Percentiles rank a stretch among this genome's conserved stretches.
These are phyloP conservation scores for Ciconia stormi DNA, from an alignment of 2,113 vertebrate genomes.

Conservation along the genomic window DNA sequence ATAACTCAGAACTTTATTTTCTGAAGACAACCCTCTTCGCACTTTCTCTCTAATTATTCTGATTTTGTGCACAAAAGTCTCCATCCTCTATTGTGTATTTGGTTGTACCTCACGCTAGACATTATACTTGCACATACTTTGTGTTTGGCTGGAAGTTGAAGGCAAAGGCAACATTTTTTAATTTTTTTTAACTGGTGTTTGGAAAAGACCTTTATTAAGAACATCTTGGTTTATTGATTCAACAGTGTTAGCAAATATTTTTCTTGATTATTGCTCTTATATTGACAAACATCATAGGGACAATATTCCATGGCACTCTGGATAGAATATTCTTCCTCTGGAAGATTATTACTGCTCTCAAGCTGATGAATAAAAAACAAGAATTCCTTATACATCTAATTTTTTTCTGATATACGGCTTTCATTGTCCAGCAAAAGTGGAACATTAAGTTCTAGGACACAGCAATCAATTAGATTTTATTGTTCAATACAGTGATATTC, in stretches of 20 bases:
- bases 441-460: conserved; percentile 29
- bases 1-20: neutral
- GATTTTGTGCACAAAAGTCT: neutral
- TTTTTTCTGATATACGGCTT: neutral
- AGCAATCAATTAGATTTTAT: conserved; percentile 40
- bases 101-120: neutral
- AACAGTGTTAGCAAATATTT: neutral
- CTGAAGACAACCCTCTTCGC: rapidly evolving
- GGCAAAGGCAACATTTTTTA: neutral
- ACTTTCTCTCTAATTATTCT: neutral
- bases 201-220: neutral
- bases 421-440: conserved; percentile 3
- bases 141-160: neutral
- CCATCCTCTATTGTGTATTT: neutral
- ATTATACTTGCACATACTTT: neutral
- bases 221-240: neutral
- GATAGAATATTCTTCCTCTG: neutral
- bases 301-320: neutral
- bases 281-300: neutral
- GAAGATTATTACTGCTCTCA: neutral
- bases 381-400: neutral
- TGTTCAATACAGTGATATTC: neutral
- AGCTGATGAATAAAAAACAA: neutral
- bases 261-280: neutral
- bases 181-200: neutral